Evolutionary conservation across 2,113 vertebrate genomes (phyloP), one percentile per base, ranked within the genome.

Genomic region (Stomatorhinus ivindoensis): DNA sequence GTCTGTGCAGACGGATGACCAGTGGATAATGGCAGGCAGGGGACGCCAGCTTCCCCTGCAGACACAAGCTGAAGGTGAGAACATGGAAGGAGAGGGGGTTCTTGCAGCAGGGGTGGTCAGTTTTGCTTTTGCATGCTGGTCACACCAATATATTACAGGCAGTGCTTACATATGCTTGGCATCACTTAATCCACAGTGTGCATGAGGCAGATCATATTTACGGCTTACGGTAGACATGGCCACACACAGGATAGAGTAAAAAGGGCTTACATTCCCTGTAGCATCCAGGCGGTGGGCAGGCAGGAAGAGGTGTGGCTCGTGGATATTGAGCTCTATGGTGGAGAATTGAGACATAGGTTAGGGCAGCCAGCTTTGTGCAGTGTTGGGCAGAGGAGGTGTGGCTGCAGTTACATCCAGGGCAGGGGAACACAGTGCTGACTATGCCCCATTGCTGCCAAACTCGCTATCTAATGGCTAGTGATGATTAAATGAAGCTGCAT

Each of bases 11-110:
- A 85, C 91, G 91, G 39, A 92, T 93, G 92, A 95, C 94, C 90
- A 95, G 93, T 0, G 94, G 95, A 92, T 96, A 96, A 90, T 95
- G 95, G 92, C 96, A 95, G 91, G 88, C 90, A 91, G 94, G 92
- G 92, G 92, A 91, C 24, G 76, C 50, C 46, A 50, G 90, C 85
- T 92, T 85, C 88, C 89, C 93, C 95, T 95, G 93, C 35, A 94
- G 91, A 92, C 83, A 91, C 88, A 84, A 10, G 21, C 13, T 24
- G 24, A 35, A 1, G 7, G 51, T 89, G 88, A 89, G 48, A 0
- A 19, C 9, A 24, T 35, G 48, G 39, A 31, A 35, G 69, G 7
- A 17, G 27, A 53, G 73, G 31, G 48, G 7, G 8, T 19, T 19
- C 27, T 53, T 46, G 76, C 39, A 44, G 19, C 47, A 51, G 50